Base-by-base conservation (phyloP, 2,797 vertebrate species). In the Arctocebus calabarensis region DNA sequence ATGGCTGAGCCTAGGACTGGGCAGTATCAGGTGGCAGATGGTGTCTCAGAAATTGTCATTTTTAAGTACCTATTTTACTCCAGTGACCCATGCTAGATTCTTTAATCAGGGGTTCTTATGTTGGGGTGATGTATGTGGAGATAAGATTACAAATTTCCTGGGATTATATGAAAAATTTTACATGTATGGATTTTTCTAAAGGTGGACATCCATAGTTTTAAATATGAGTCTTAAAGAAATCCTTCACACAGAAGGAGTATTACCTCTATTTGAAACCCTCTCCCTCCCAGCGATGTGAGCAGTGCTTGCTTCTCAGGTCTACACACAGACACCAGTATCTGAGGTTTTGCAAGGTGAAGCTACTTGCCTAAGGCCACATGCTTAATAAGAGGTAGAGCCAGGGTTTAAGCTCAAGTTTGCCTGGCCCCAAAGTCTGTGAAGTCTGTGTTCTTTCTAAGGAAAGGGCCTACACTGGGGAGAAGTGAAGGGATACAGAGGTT, bases 171-270 rank as follows among this genome's bases (percentile, higher is more conserved):
- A 70, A 78, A 86, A 78, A 78, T 64, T 23, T 83, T 88, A 14
- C 11, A 85, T 10, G 17, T 9, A 25, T 13, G 34, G 48, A 66
- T 91, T 81, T 95, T 94, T 95, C 75, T 64, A 14, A 20, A 74
- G 32, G 16, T 9, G 25, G 13, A 37, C 43, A 78, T 34, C 34
- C 55, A 82, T 7, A 61, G 17, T 43, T 95, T 88, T 55, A 22
- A 59, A 59, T 81, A 9, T 68, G 45, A 34, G 84, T 57, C 79
- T 88, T n/a, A 74, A 85, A 91, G 77, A 79, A 84, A 48, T 88
- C 19, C 34, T 93, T 61, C 55, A 73, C 5, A 45, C 5, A 57
- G 48, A 34, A 75, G 59, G 45, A 83, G 40, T 90, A 16, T n/a
- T 34, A 32, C 1, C 25, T 81, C 40, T 48, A 1, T 40, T 22